phyloP scores from a whole-genome alignment of 2,797 vertebrate species.

The Squalus acanthias region DNA sequence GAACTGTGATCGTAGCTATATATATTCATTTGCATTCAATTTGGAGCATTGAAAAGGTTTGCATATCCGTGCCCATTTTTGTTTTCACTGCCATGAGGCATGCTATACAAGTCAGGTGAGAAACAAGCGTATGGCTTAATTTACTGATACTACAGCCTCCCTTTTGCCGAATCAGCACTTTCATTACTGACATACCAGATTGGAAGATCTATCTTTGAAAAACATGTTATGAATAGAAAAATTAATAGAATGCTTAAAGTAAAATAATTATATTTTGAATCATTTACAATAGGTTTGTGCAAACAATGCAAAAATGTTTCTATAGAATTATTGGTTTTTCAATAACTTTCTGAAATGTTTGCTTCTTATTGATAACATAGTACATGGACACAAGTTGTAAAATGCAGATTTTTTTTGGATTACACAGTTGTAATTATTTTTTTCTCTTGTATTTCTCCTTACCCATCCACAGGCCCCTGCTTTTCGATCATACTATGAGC shows the following conservation, averaged over 20 bases:
- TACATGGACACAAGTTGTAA: not conserved
- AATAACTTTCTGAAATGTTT: not conserved
- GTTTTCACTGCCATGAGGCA: not conserved
- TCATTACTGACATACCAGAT: not conserved
- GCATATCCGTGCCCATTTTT: not conserved
- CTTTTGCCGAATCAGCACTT: not conserved
- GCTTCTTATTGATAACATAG: not conserved
- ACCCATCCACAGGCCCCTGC: slow-evolving; percentile 96
- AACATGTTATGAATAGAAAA: not conserved
- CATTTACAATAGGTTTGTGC: not conserved
- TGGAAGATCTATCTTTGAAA: not conserved
- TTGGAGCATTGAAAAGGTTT: too few relatives aligned
- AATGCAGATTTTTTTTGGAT: not conserved
- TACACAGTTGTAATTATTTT: not conserved
- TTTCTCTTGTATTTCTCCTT: slow-evolving; percentile 44
- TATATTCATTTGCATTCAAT: too few relatives aligned
- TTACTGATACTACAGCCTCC: not conserved
- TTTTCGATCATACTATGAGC: slow-evolving; percentile 92
- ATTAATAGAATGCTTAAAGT: not conserved
- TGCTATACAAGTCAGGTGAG: not conserved
- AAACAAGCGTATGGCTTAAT: not conserved
- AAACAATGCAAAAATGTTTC: not conserved
- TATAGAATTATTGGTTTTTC: not conserved
- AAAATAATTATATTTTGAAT: not conserved
- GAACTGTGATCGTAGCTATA: too few relatives aligned